Percentiles rank a stretch among this genome's conserved stretches.
These are phyloP conservation scores for Ips typographus DNA, from an alignment of 1,140 invertebrate species.

Conservation along the genomic window DNA sequence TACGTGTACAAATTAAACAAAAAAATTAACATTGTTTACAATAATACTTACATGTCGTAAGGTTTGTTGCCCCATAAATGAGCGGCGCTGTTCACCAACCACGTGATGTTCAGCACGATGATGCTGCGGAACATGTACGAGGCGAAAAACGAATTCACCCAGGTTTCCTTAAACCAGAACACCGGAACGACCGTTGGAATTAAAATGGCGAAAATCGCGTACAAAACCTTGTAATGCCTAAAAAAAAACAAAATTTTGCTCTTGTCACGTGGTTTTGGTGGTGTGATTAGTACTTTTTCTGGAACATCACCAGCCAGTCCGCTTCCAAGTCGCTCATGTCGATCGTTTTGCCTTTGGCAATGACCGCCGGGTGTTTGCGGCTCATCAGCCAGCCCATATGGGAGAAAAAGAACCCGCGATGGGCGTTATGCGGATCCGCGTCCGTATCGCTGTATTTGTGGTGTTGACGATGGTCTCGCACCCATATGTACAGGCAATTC, in stretches of 20 bases:
- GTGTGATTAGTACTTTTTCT: slow-evolving; percentile 55
- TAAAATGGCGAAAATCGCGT: slow-evolving; percentile 70
- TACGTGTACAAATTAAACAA: background rate
- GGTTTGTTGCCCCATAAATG: slow-evolving; percentile 74
- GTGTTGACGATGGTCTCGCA: slow-evolving; percentile 84
- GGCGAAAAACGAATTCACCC: slow-evolving; percentile 58
- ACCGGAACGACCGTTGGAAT: slow-evolving; percentile 74
- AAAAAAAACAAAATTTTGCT: slow-evolving; percentile 10
- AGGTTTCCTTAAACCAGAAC: slow-evolving; percentile 59
- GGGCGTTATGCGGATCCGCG: slow-evolving; percentile 87
- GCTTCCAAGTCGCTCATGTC: slow-evolving; percentile 79
- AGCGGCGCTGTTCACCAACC: slow-evolving; percentile 78
- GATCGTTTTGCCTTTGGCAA: slow-evolving; percentile 72
- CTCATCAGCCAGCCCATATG: slow-evolving; percentile 92
- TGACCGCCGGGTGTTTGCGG: slow-evolving; percentile 83
- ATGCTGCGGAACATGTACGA: slow-evolving; percentile 65
- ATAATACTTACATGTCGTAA: slow-evolving; percentile 67
- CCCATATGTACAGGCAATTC: slow-evolving; percentile 67
- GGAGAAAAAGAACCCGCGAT: slow-evolving; percentile 87
- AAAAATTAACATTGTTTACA: background rate
- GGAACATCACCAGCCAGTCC: slow-evolving; percentile 71
- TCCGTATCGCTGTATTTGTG: slow-evolving; percentile 91
- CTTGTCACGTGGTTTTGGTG: background rate
- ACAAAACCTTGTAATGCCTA: slow-evolving; percentile 73
- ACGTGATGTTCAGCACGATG: slow-evolving; percentile 68